Base-by-base conservation (phyloP, 2,797 vertebrate genomes). In the Sebastolobus alascanus region DNA sequence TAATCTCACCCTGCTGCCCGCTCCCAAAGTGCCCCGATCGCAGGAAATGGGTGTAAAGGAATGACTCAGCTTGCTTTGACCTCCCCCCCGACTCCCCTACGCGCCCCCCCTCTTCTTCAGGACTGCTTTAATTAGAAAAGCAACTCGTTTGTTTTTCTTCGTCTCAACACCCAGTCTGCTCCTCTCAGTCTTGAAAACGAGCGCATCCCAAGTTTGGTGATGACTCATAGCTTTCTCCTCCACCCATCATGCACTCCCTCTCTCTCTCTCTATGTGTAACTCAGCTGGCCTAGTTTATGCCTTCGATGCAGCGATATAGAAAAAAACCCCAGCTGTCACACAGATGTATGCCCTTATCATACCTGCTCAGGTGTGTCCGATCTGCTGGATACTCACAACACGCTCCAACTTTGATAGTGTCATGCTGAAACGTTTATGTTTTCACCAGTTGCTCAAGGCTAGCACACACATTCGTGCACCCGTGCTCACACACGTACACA, bases 141-240 rank as follows among this genome's bases (percentile, higher is more conserved):
- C 82, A 82, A 82, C 76, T 82, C 43, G 58, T 91, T 94, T 92
- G 69, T 93, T 94, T 92, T 90, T 79, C 80, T 90, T 87, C n/a
- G 50, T 87, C 82, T 85, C 75, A 87, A 84, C 88, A 82, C 59
- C 60, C 86, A 71, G 79, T 71, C 82, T 86, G 20, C 69, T 43
- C 73, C 64, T 72, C 68, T 38, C 80, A n/a, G 52, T 79, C 77
- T 87, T 73, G 9, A 52, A 77, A 87, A 87, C 60, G 37, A 89
- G 86, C 72, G 79, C 85, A 91, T 93, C 93, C 89, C 79, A 75
- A 83, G 79, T 85, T 84, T 68, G 68, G 46, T 38, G 83, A 86
- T 95, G 94, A 95, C 86, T 95, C 94, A 95, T 68, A 56, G 87
- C 88, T 90, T 90, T 94, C 91, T 92, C 90, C 92, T 92, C 93